Evolutionary conservation across 2,113 vertebrate genomes (phyloP), one percentile per base, ranked within the genome.

Genomic region (Psittacus erithacus): DNA sequence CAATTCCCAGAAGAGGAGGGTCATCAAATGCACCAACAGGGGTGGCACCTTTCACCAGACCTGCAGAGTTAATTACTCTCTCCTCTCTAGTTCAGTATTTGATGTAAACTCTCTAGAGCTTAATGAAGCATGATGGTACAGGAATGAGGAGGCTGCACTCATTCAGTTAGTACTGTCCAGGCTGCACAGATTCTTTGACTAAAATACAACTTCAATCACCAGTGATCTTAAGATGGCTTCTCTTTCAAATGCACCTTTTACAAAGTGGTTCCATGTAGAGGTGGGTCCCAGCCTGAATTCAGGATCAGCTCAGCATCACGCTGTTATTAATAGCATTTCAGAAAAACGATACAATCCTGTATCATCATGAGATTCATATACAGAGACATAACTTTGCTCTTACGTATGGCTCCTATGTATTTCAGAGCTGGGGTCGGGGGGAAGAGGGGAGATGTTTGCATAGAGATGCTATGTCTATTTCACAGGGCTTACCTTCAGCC

Each of bases 21-120:
- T 73, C 89, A 91, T 27, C 60, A 55, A 75, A 71, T 22, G 13
- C 86, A 84, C 27, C 71, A 74, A 39, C 44, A 52, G 76, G 19
- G 41, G 12, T 81, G 64, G 79, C 49, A 74, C n/a, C 47, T 22
- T 82, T 47, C 87, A 57, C 20, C n/a, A 85, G 31, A 57, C 19
- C 78, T 33, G 43, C 70, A 33, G 69, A 94, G 49, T 67, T 64
- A 90, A 90, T 85, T 71, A 76, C 53, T 89, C 70, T 87, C 65
- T 70, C 75, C 67, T 87, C 69, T 77, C 75, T 31, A n/a, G 43
- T 39, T 78, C 73, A 52, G 64, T 6, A 22, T 39, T 86, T 59
- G 46, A 81, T 47, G 49, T 46, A 59, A 77, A 78, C 50, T 50
- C 60, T 70, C 75, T 24, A 53, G n/a, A 76, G 81, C 24, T 82